A percentile compares a stretch with the other conserved stretches of the same genome.
Evolutionary conservation across 2,113 vertebrate genomes (phyloP).

Genomic region (Philantomba maxwellii): DNA sequence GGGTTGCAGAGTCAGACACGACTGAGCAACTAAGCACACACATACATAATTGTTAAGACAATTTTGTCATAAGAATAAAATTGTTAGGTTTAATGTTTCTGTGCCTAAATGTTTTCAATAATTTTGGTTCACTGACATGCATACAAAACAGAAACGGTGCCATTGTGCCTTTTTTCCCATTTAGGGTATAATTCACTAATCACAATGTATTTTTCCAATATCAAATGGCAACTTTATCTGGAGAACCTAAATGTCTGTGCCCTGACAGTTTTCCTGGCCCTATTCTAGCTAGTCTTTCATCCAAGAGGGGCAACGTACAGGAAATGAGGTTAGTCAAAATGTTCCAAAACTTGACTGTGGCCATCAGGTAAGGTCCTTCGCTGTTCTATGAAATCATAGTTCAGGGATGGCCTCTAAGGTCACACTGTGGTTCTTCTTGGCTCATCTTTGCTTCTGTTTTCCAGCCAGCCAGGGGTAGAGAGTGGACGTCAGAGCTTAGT

Average conservation of each 20-base stretch:
- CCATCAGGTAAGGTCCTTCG: background rate
- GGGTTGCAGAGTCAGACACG: background rate
- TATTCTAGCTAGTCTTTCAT: background rate
- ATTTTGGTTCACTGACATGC: background rate
- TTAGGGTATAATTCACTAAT: background rate
- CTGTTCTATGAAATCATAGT: fast-evolving
- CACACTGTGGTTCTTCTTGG: background rate
- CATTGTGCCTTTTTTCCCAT: background rate
- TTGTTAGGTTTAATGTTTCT: background rate
- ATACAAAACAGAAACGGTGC: background rate
- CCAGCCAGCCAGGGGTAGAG: background rate
- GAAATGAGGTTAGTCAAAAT: background rate
- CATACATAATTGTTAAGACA: background rate
- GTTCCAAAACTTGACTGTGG: background rate
- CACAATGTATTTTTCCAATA: background rate
- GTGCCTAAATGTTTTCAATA: background rate
- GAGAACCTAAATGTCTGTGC: background rate
- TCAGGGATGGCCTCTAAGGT: background rate
- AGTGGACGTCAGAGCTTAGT: background rate
- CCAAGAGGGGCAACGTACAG: background rate
- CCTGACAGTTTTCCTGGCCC: background rate
- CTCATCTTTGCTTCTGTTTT: background rate
- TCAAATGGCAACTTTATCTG: background rate
- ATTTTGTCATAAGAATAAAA: background rate
- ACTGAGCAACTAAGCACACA: background rate